Evolutionary conservation across 2,888 invertebrate genomes (phyloP).

Genomic region (Heliconius ismenius): DNA sequence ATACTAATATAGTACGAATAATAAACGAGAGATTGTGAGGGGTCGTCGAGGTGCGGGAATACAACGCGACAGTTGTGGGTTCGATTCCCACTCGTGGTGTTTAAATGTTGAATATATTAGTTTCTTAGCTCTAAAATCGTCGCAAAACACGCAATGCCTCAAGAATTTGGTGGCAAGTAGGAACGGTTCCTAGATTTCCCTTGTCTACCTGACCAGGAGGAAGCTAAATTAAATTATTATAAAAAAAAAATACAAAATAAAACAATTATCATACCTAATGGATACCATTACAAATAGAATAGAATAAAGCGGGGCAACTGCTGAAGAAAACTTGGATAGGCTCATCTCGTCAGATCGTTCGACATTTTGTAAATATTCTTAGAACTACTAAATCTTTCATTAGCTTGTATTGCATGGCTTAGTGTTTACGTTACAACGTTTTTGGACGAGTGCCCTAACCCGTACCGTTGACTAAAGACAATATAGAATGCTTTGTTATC

Average conservation of each 20-base stretch:
- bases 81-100: too few species aligned
- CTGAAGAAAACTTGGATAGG: background rate
- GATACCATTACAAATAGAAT: background rate
- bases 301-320: background rate
- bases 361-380: slow-evolving; percentile 25
- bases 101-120: too few species aligned
- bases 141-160: too few species aligned
- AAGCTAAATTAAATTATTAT: too few species aligned
- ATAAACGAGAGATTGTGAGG: too few species aligned
- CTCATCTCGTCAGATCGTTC: background rate
- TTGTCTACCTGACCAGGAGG: too few species aligned
- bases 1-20: too few species aligned
- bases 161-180: too few species aligned
- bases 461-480: slow-evolving; percentile 30
- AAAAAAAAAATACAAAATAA: background rate
- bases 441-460: slow-evolving; percentile 36
- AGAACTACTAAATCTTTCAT: slow-evolving; percentile 35
- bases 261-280: background rate
- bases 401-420: slow-evolving; percentile 22
- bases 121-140: too few species aligned
- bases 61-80: too few species aligned
- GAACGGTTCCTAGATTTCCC: too few species aligned
- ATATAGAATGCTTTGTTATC: slow-evolving; percentile 15
- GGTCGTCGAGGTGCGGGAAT: too few species aligned
- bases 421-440: slow-evolving; percentile 32